Percentiles rank a stretch among this genome's conserved stretches.
phyloP scores from a whole-genome alignment of 2,888 invertebrate genomes.

The Silvanus unidentatus region DNA sequence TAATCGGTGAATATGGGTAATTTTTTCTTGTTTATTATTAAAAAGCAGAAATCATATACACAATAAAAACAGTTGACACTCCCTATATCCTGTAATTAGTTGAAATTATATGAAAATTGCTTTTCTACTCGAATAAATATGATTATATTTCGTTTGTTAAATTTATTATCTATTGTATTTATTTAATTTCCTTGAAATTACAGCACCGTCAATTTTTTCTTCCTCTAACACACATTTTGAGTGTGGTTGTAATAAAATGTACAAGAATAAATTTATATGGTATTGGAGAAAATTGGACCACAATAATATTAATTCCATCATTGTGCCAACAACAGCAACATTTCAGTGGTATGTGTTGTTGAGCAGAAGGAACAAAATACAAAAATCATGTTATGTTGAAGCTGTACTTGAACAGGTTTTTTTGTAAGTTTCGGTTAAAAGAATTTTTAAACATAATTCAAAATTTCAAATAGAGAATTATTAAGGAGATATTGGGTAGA shows the following conservation, averaged over 20 bases:
- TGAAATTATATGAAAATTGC: neutral
- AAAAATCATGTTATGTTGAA: no score
- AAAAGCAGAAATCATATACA: slow-evolving; percentile 23
- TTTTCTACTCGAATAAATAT: neutral
- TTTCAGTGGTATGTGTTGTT: no score
- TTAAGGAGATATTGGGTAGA: slow-evolving; percentile 38
- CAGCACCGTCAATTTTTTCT: slow-evolving; percentile 1
- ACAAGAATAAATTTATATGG: no score
- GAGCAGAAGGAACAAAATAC: no score
- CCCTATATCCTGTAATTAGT: slow-evolving; percentile 35
- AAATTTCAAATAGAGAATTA: slow-evolving; percentile 41
- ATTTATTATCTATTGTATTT: slow-evolving; percentile 42
- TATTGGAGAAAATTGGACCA: no score
- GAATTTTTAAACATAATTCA: slow-evolving; percentile 35
- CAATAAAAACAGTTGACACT: slow-evolving; percentile 21
- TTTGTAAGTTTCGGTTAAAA: slow-evolving; percentile 13
- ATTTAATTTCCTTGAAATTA: slow-evolving; percentile 37
- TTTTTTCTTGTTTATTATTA: slow-evolving; percentile 22
- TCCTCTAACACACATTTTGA: no score
- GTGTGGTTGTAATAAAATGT: no score
- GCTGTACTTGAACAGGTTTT: slow-evolving; percentile 14
- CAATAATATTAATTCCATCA: no score
- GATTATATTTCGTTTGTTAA: slow-evolving; percentile 24
- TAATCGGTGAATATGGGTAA: neutral
- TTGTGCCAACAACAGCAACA: no score